A percentile compares a stretch with the other conserved stretches of the same genome.
Evolutionary conservation across 2,113 vertebrate genomes (phyloP).

Genomic region (Ictalurus furcatus): DNA sequence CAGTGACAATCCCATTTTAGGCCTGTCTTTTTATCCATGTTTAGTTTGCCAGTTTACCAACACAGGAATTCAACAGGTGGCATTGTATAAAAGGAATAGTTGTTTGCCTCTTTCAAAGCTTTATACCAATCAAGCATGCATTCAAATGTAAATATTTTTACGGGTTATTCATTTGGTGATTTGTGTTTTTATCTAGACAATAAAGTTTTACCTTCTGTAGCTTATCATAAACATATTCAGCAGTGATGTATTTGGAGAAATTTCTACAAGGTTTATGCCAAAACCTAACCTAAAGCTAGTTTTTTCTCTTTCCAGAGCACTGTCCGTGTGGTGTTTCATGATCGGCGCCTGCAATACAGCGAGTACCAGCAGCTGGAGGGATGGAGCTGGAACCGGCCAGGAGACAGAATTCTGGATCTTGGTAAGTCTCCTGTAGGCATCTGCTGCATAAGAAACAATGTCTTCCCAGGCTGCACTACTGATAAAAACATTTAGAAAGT

Average conservation of each 20-base stretch:
- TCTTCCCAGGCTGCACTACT: background rate
- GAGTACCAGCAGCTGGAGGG: conserved; percentile 95
- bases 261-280: background rate
- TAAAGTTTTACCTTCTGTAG: background rate
- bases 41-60: background rate
- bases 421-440: conserved; percentile 65
- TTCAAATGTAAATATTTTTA: background rate
- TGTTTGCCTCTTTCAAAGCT: background rate
- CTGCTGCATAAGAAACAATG: background rate
- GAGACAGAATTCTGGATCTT: conserved; percentile 90
- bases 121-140: background rate
- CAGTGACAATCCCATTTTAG: background rate
- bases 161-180: background rate
- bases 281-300: conserved; percentile 10
- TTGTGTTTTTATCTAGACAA: background rate
- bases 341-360: conserved; percentile 89
- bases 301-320: conserved; percentile 79
- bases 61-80: background rate
- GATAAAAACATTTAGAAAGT: background rate
- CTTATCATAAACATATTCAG: background rate
- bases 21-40: background rate
- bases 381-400: conserved; percentile 94
- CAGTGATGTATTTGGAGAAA: background rate
- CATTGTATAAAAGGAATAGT: background rate
- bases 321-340: conserved; percentile 91